Conservation (phyloP, 35 echinoderm and acorn worm species). For the Strongylocentrotus purpuratus region DNA sequence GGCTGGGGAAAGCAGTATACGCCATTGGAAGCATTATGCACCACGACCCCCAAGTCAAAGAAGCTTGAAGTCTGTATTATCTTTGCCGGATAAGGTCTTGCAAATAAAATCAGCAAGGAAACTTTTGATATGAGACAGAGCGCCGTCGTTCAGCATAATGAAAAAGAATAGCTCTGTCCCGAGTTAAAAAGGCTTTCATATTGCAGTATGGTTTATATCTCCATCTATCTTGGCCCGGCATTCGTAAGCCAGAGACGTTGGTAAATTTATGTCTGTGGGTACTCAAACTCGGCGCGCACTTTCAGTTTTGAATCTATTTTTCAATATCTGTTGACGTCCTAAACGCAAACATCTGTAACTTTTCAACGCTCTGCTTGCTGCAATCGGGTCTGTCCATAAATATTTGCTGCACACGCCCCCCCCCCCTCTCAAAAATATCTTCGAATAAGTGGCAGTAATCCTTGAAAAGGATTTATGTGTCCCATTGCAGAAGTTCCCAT, state of each 20-base stretch:
- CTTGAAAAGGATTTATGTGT: no score
- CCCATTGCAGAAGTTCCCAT: no score
- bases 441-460: no score
- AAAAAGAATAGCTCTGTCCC: no score
- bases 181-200: background rate
- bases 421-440: background rate
- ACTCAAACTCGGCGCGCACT: background rate
- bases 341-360: conserved; percentile 3
- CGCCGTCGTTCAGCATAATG: background rate
- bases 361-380: conserved; percentile 36
- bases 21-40: no score
- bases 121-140: background rate
- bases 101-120: background rate
- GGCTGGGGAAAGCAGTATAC: no score
- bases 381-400: background rate
- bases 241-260: background rate
- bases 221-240: background rate
- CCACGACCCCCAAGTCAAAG: no score
- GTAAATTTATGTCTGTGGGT: background rate
- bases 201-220: background rate
- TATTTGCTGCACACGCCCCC: background rate
- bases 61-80: no score
- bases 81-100: background rate
- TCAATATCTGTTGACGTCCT: conserved; percentile 3
- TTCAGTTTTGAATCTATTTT: background rate